Base-by-base conservation (phyloP, 2,888 invertebrate genomes). In the Ganaspis brasiliensis region DNA sequence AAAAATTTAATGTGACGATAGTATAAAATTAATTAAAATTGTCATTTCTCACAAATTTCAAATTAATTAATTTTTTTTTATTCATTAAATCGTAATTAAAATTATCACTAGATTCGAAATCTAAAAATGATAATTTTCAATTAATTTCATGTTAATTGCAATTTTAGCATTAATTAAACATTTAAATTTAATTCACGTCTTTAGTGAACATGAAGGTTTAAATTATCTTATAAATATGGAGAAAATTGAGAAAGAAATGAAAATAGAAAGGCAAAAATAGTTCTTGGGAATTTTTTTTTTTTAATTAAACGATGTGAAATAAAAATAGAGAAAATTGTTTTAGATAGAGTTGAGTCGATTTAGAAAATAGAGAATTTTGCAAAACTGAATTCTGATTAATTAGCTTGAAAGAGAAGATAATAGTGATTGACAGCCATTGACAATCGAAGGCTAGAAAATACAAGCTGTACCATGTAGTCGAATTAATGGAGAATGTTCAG, bases 401-500 rank as follows among this genome's bases (percentile, higher is more conserved):
- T 52, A 16, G 19, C 16, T 16, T 8, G 52, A 52, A 52, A 40
- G 24, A 14, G 21, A 14, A 72, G 45, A 59, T 57, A 19, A 52
- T 26, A 52, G 35, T 55, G 31, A 71, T 24, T 26, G 72, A 16
- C 57, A 45, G 70, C 9, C 21, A 70, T 10, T 37, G 49, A 49
- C 37, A 52, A 26, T 63, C 6, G 19, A 24, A 21, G 21, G 12
- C 35, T 14, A 73, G 31, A 40, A 16, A 10, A 16, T n/a, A 21
- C 37, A 37, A 73, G 59, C 70, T 24, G 31, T 37, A 59, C 19
- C 56, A 74, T n/a, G n/a, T n/a, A n/a, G n/a, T n/a, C n/a, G n/a
- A 76, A 80, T 79, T 77, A 82, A 83, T 82, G 73, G 79, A 70
- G 77, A 73, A 79, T 70, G 77, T 75, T 70, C 52, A 73, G 80